Conservation (phyloP, 64 coral and sea anemone species). For the Montipora capricornis region DNA sequence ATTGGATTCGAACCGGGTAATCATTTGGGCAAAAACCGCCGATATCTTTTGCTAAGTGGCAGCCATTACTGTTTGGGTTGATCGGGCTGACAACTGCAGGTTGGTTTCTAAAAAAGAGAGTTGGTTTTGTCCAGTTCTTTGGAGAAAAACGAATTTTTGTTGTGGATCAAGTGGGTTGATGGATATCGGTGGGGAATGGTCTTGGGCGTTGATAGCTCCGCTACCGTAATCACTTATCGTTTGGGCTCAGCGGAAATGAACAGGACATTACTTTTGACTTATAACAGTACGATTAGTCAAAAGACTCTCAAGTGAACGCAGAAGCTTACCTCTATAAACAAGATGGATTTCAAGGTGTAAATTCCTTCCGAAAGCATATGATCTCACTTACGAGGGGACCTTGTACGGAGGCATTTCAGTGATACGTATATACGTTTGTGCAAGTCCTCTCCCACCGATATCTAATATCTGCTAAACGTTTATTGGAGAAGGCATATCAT, state of each 20-base stretch:
- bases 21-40: constrained; percentile 62
- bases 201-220: neutral
- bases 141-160: neutral
- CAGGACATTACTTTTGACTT: neutral
- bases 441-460: constrained; percentile 54
- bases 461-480: neutral
- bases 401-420: constrained; percentile 20
- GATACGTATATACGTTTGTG: constrained; percentile 11
- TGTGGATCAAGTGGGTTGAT: constrained; percentile 37
- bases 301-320: neutral
- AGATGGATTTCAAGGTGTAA: constrained; percentile 2
- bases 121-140: neutral
- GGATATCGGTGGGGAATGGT: constrained; percentile 48
- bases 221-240: neutral
- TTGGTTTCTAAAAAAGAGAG: constrained; percentile 50
- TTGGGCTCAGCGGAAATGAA: neutral
- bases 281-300: neutral
- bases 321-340: neutral
- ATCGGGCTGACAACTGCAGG: constrained; percentile 70
- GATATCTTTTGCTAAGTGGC: constrained; percentile 38
- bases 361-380: neutral
- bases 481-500: constrained; percentile 8
- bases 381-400: constrained; percentile 7
- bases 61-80: constrained; percentile 36
- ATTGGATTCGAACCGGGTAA: constrained; percentile 44